Conservation (phyloP, 2,797 vertebrate species). For the Peromyscus melanophrys region DNA sequence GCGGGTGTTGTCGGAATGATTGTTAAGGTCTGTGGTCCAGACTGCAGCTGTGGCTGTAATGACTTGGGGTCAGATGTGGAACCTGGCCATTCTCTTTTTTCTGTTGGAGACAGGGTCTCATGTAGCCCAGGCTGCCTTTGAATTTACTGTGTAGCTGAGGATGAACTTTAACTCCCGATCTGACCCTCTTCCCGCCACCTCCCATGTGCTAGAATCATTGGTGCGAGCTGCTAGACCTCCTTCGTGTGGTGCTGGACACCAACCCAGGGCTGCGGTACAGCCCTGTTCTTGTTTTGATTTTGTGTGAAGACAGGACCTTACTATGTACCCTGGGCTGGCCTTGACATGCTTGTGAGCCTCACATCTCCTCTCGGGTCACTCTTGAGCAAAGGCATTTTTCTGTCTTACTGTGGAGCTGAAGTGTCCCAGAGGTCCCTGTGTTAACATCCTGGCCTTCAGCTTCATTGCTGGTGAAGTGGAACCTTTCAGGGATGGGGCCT, state of each 20-base stretch:
- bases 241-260: background rate
- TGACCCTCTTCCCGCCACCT: background rate
- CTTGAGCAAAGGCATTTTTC: background rate
- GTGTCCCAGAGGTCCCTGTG: background rate
- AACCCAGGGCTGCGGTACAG: background rate
- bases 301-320: background rate
- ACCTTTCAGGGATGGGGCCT: background rate
- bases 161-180: background rate
- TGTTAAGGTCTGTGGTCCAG: accelerated
- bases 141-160: background rate
- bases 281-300: background rate
- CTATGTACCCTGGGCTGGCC: background rate
- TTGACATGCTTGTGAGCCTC: background rate
- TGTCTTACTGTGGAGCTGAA: too few relatives aligned
- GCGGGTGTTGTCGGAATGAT: accelerated
- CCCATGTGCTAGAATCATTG: background rate
- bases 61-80: background rate
- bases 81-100: background rate
- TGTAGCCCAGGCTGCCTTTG: background rate
- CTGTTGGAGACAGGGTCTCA: background rate
- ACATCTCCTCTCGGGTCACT: background rate
- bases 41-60: too few relatives aligned
- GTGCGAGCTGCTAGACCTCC: background rate
- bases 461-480: too few relatives aligned
- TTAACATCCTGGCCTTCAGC: background rate